A percentile compares a stretch with the other conserved stretches of the same genome.
phyloP scores from a whole-genome alignment of 2,797 vertebrate genomes.

The Dicrostonyx torquatus region DNA sequence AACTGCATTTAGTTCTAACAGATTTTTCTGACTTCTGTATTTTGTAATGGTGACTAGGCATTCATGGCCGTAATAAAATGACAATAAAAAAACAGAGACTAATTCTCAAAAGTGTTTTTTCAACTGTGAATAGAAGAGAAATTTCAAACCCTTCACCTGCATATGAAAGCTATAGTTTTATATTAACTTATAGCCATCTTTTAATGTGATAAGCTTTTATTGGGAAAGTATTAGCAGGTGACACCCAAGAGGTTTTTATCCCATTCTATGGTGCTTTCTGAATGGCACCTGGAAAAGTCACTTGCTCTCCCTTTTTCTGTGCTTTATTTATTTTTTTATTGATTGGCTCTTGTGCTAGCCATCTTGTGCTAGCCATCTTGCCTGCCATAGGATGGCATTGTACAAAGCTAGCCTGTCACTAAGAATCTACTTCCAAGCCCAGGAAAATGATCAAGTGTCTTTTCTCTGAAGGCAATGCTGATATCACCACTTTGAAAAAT shows the following conservation, averaged over 20 bases:
- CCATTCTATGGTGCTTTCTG: background rate
- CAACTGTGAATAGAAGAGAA: background rate
- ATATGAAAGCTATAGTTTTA: background rate
- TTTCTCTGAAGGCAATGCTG: slow-evolving; percentile 14
- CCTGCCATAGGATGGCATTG: background rate
- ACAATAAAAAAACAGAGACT: background rate
- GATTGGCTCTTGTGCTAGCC: background rate
- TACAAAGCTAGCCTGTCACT: slow-evolving; percentile 15
- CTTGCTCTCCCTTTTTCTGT: background rate
- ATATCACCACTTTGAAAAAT: slow-evolving; percentile 55
- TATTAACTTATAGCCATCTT: background rate
- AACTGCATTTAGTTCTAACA: background rate
- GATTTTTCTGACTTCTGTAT: background rate
- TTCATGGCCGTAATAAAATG: background rate
- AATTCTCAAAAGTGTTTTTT: background rate
- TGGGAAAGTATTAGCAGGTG: background rate
- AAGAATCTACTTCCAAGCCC: slow-evolving; percentile 21
- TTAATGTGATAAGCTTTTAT: slow-evolving; percentile 7
- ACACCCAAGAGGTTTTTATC: background rate
- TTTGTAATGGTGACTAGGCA: background rate
- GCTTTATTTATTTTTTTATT: background rate
- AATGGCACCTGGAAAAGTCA: background rate
- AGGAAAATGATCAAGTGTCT: slow-evolving; percentile 47
- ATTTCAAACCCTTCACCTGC: background rate
- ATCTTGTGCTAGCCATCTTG: background rate